phyloP scores from a whole-genome alignment of 2,888 invertebrate genomes.

The Acleris literana region DNA sequence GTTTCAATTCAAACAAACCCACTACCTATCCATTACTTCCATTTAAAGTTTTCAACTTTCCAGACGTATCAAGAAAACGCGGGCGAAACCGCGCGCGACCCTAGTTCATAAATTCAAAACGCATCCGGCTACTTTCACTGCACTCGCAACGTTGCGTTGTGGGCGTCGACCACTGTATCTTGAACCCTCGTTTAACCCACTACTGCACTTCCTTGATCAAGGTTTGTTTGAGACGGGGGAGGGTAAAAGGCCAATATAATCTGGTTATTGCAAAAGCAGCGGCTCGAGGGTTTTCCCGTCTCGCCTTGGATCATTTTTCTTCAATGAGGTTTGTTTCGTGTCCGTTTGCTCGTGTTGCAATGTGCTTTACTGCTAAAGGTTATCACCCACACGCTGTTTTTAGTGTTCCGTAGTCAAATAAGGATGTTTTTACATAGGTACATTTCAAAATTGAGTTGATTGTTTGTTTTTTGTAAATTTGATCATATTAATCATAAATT shows the following conservation, averaged over 20 bases:
- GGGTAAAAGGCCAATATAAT: neutral
- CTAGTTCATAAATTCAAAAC: constrained; percentile 34
- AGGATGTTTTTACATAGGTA: no score
- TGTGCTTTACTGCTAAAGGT: no score
- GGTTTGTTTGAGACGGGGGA: neutral
- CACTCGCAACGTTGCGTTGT: constrained; percentile 18
- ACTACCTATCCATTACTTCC: neutral
- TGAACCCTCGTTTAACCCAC: constrained; percentile 12
- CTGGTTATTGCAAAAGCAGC: constrained; percentile 4
- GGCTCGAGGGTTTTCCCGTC: constrained; percentile 7
- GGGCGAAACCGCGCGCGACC: constrained; percentile 21
- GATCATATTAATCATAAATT: no score
- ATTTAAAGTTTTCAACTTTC: constrained; percentile 6
- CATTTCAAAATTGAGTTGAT: no score
- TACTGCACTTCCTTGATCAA: neutral
- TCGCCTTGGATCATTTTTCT: constrained; percentile 2
- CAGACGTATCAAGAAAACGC: constrained; percentile 10
- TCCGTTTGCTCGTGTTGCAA: neutral
- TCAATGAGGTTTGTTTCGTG: neutral
- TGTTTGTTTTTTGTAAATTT: no score
- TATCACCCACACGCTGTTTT: no score
- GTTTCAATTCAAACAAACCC: no score
- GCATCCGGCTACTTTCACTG: constrained; percentile 37
- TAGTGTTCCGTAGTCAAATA: no score
- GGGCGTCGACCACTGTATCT: constrained; percentile 10